Conservation (phyloP, 30 jellyfish, hydroid and myxozoan genomes). For the Hydractinia echinata region DNA sequence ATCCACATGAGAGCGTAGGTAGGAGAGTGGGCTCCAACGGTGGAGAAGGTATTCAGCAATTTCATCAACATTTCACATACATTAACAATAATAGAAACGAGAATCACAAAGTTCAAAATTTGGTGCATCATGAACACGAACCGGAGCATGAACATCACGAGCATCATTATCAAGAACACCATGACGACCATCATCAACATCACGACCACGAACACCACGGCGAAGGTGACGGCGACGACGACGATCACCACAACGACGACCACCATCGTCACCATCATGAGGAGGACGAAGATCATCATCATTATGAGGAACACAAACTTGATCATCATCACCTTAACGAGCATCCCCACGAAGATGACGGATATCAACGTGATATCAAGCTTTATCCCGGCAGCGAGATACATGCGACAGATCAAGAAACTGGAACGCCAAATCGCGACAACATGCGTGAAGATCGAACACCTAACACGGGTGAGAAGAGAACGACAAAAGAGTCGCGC, state of each 20-base stretch:
- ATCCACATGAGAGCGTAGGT: constrained; percentile 76
- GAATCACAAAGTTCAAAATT: constrained; percentile 55
- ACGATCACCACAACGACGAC: constrained; percentile 41
- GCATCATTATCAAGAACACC: constrained; percentile 49
- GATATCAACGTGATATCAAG: constrained; percentile 1
- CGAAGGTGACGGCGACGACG: constrained; percentile 67
- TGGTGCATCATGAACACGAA: constrained; percentile 60
- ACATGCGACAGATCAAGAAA: not conserved
- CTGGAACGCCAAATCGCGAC: constrained; percentile 13
- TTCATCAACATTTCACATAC: constrained; percentile 90
- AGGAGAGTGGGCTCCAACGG: constrained; percentile 10
- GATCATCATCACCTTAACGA: constrained; percentile 50
- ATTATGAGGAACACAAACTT: constrained; percentile 47
- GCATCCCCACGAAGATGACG: constrained; percentile 22
- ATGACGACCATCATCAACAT: constrained; percentile 52
- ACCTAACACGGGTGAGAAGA: not conserved
- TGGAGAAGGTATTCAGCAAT: constrained; percentile 65
- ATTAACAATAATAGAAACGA: constrained; percentile 69
- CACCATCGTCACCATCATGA: constrained; percentile 70
- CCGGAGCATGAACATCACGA: constrained; percentile 52
- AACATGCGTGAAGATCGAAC: constrained; percentile 17
- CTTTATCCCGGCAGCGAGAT: not conserved
- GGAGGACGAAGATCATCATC: constrained; percentile 52
- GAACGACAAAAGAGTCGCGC: not conserved
- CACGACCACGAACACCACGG: constrained; percentile 59